Conservation (phyloP, 2,113 vertebrate species). For the Corydoras sp. region DNA sequence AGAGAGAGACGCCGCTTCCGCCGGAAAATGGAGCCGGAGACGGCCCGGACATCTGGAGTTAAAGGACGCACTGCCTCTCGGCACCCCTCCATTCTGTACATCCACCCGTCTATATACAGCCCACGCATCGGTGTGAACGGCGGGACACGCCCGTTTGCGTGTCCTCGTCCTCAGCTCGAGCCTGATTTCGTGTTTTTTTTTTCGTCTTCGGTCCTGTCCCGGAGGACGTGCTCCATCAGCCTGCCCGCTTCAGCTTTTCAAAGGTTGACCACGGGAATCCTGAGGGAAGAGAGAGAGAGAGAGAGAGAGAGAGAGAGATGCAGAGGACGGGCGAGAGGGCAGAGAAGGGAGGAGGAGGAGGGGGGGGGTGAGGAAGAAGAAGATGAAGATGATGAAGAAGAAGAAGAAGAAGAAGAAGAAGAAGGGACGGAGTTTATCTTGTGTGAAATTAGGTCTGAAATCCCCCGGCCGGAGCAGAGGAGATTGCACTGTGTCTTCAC, state of each 20-base stretch:
- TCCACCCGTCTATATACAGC: not conserved
- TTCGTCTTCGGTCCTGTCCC: slow-evolving; percentile 36
- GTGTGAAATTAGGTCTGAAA: slow-evolving; percentile 71
- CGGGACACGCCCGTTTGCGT: not conserved
- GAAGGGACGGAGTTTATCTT: slow-evolving; percentile 54
- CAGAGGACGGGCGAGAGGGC: not conserved
- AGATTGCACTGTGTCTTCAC: slow-evolving; percentile 51
- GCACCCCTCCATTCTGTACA: not conserved
- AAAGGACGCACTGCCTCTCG: not conserved
- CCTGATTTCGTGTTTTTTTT: too few species aligned
- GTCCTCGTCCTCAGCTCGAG: not conserved
- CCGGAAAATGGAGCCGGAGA: not conserved
- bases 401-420: not conserved
- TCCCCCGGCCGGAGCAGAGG: slow-evolving; percentile 50
- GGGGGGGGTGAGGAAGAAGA: slow-evolving; percentile 9
- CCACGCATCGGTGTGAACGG: not conserved
- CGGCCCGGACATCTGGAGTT: not conserved
- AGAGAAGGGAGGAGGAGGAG: not conserved
- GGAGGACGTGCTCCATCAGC: slow-evolving; percentile 54
- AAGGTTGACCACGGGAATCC: slow-evolving; percentile 75
- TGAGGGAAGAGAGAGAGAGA: slow-evolving; percentile 34
- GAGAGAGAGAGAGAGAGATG: not conserved
- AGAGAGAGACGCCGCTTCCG: not conserved
- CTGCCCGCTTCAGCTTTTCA: slow-evolving; percentile 57
- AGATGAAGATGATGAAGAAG: not conserved